A percentile compares a stretch with the other conserved stretches of the same genome.
phyloP scores from a whole-genome alignment of 2,888 invertebrate species.

The Apomyelois bistriatella region DNA sequence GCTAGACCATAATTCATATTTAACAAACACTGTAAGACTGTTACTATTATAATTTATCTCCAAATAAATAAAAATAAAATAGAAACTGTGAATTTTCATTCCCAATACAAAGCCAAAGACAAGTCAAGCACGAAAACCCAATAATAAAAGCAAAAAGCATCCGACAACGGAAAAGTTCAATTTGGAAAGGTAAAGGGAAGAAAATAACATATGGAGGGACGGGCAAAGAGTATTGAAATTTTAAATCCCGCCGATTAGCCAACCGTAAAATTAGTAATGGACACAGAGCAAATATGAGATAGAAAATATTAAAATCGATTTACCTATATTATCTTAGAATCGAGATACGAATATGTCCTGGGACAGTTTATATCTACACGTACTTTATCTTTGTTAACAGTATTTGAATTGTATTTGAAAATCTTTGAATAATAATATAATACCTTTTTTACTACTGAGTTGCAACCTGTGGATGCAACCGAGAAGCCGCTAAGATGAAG shows the following conservation, averaged over 20 bases:
- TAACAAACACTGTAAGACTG: too few species aligned
- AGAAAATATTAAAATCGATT: background rate
- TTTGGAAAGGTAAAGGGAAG: constrained; percentile 2
- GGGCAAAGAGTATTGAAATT: constrained; percentile 27
- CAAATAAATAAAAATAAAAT: too few species aligned
- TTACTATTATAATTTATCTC: too few species aligned
- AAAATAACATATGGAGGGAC: background rate
- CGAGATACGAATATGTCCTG: background rate
- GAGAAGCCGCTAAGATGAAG: too few species aligned
- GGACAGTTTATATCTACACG: background rate
- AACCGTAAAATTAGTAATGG: constrained; percentile 29
- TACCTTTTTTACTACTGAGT: too few species aligned
- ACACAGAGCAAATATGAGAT: constrained; percentile 1
- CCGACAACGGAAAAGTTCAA: constrained; percentile 3
- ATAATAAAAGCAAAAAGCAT: constrained; percentile 3
- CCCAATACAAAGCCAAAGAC: constrained; percentile 1
- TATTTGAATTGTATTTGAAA: too few species aligned
- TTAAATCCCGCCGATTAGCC: constrained; percentile 26
- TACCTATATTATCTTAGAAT: too few species aligned
- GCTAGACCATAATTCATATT: too few species aligned
- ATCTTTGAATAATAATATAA: too few species aligned
- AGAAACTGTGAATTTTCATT: too few species aligned
- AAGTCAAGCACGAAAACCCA: constrained; percentile 5
- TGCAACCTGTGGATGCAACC: too few species aligned
- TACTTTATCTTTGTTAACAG: too few species aligned